Evolutionary conservation across 2,797 vertebrate species (phyloP).

Genomic region (Gambusia yucatana): DNA sequence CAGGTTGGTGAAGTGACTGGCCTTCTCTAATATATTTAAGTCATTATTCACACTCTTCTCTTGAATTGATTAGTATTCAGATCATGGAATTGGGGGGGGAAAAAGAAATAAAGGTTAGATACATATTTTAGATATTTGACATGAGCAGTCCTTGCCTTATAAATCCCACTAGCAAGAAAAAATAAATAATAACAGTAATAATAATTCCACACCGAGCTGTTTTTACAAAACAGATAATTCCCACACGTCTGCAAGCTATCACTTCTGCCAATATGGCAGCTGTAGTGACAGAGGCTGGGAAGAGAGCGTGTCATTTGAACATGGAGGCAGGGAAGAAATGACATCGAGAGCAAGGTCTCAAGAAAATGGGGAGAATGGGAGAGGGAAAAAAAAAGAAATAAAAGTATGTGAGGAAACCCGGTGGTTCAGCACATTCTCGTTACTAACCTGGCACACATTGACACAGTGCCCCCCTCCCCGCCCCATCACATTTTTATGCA

Average conservation of each 20-base stretch:
- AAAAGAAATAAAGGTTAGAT: not conserved
- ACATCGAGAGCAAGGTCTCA: slow-evolving; percentile 49
- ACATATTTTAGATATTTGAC: slow-evolving; percentile 27
- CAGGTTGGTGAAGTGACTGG: slow-evolving; percentile 14
- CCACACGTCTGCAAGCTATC: slow-evolving; percentile 59
- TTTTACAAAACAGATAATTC: slow-evolving; percentile 45
- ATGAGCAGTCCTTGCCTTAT: slow-evolving; percentile 28
- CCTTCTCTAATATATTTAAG: slow-evolving; percentile 11
- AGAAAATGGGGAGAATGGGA: slow-evolving; percentile 36
- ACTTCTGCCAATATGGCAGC: slow-evolving; percentile 64
- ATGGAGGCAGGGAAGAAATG: slow-evolving; percentile 41
- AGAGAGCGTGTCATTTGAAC: slow-evolving; percentile 67
- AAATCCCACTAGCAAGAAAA: slow-evolving; percentile 8
- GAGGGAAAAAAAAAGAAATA: slow-evolving; percentile 35
- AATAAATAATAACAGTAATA: slow-evolving; percentile 18
- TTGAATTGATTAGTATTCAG: slow-evolving; percentile 8
- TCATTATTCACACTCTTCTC: slow-evolving; percentile 1
- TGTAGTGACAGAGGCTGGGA: slow-evolving; percentile 71
- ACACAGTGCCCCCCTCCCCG: not conserved
- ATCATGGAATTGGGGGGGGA: not conserved
- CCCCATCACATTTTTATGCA: not conserved
- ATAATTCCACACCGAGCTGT: slow-evolving; percentile 36
- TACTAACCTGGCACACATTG: not conserved
- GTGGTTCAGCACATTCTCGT: slow-evolving; percentile 18
- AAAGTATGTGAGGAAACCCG: slow-evolving; percentile 14